These are phyloP conservation scores for Diogma glabrata DNA, from an alignment of 2,888 invertebrate genomes.

Conservation along the genomic window DNA sequence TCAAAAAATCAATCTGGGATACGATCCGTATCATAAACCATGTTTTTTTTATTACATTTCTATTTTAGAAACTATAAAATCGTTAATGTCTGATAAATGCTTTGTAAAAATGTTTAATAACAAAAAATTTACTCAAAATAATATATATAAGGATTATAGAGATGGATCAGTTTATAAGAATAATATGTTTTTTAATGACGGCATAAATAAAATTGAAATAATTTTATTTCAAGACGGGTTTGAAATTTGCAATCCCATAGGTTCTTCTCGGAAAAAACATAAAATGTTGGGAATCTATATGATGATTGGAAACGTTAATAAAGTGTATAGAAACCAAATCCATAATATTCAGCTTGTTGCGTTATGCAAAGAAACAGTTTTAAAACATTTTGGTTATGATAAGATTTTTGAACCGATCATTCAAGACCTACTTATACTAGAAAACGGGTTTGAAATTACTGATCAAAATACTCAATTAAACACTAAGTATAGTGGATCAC, in stretches of 20 bases:
- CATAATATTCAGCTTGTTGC: constrained; percentile 5
- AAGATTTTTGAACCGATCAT: background rate
- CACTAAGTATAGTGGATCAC: background rate
- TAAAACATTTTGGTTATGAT: background rate
- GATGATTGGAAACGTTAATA: background rate
- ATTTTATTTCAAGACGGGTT: constrained; percentile 5
- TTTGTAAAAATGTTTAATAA: background rate
- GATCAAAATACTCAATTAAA: background rate
- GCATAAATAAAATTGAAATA: constrained; percentile 4
- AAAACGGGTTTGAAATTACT: background rate
- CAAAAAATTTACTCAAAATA: background rate
- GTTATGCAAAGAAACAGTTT: background rate
- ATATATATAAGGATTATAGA: background rate
- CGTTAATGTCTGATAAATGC: background rate
- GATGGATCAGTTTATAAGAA: constrained; percentile 2
- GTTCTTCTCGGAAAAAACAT: constrained; percentile 7
- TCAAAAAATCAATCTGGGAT: background rate
- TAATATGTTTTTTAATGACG: background rate
- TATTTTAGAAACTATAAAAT: background rate
- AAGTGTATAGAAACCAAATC: background rate
- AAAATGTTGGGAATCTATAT: constrained; percentile 1
- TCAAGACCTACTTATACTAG: background rate
- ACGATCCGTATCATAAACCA: background rate
- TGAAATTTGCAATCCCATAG: background rate
- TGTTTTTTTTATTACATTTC: no score